These are phyloP conservation scores for Xanthorhoe spadicearia DNA, from an alignment of 2,888 invertebrate genomes.

Conservation along the genomic window DNA sequence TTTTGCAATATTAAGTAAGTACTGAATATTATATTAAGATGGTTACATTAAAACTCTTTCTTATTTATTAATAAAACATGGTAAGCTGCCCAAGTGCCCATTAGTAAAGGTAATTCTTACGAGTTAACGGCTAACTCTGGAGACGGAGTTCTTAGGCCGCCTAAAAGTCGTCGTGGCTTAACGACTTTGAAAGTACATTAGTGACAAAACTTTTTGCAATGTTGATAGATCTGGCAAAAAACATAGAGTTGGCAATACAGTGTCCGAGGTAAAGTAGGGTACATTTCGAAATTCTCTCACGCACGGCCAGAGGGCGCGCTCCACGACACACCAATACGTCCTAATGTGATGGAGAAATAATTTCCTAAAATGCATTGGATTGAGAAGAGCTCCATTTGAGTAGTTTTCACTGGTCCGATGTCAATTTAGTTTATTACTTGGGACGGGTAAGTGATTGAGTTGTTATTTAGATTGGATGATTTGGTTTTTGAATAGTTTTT, in stretches of 20 bases:
- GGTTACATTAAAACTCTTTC: too few relatives aligned
- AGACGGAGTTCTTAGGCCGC: too few relatives aligned
- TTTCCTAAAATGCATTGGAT: conserved; percentile 79
- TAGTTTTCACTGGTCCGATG: conserved; percentile 67
- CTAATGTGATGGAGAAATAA: conserved; percentile 79
- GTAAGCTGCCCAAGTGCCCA: neutral
- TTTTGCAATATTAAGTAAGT: neutral
- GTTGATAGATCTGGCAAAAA: conserved; percentile 41
- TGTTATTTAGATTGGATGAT: conserved; percentile 30
- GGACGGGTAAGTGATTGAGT: conserved; percentile 36
- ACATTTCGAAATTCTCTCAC: conserved; percentile 70
- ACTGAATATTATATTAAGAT: too few relatives aligned
- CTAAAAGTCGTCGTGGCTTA: too few relatives aligned
- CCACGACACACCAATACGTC: conserved; percentile 72
- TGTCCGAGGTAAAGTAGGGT: conserved; percentile 38
- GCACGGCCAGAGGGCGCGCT: conserved; percentile 76
- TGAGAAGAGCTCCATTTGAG: conserved; percentile 70
- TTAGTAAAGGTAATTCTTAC: too few relatives aligned
- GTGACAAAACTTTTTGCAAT: neutral
- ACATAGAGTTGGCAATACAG: conserved; percentile 42
- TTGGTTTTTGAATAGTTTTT: conserved; percentile 13
- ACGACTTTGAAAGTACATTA: too few relatives aligned
- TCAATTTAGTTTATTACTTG: conserved; percentile 73
- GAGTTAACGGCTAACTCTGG: too few relatives aligned
- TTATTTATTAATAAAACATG: too few relatives aligned